Base-by-base conservation (phyloP, 1,140 invertebrate species). In the Drosophila tsacasi region DNA sequence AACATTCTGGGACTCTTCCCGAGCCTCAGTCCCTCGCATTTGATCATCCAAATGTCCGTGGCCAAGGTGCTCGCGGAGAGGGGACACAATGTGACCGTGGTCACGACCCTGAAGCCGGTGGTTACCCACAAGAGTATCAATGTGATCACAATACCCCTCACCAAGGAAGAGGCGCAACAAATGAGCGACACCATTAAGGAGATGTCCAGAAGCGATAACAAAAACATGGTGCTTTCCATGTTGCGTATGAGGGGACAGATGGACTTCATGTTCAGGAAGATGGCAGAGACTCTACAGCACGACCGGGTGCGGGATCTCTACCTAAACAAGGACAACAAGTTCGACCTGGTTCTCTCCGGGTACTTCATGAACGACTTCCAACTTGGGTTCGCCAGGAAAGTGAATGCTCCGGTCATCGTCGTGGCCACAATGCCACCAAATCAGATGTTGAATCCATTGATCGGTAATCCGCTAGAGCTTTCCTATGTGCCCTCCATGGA, bases 61-160 rank as follows among this genome's bases (percentile, higher is more conserved):
- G 76, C 62, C 0, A 76, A 81, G 46, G 71, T 77, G 0, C 40
- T 92, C 17, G 90, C 85, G 0, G 90, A 92, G 32, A 37, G 58
- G 35, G 90, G 86, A 5, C 91, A 92, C 57, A 83, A 92, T 46
- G 73, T 92, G 8, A 92, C 91, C 0, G 79, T 92, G 27, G 76
- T 92, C 0, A 76, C 77, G 2, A n/a, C 66, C 8, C 44, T 79
- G 3, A 76, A 78, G 13, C 86, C 86, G 0, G 65, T 66, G 35
- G 50, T 91, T 6, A 80, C 21, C 21, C 83, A 90, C 37, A 49
- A 71, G 27, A 74, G 83, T 6, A 67, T 91, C 0, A 63, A 74
- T 2, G 6, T 74, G 1, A 79, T 91, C 13, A 21, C 58, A 2
- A 37, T 91, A 6, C 50, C 60, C 1, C 59, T 79, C 0, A 52